A percentile compares a stretch with the other conserved stretches of the same genome.
These are phyloP conservation scores for Myopa tessellatipennis DNA, from an alignment of 2,888 invertebrate species.

Conservation along the genomic window DNA sequence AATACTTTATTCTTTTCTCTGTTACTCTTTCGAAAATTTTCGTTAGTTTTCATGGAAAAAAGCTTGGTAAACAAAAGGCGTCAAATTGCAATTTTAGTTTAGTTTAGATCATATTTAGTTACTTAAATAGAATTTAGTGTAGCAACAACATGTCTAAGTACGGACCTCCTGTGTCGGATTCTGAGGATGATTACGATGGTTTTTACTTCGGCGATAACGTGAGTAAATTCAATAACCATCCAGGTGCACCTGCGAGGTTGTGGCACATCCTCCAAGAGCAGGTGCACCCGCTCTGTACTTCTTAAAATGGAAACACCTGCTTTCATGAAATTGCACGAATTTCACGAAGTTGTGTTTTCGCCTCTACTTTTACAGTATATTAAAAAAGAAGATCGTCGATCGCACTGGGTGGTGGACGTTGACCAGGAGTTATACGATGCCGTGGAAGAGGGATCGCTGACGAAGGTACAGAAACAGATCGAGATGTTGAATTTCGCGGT, in stretches of 20 bases:
- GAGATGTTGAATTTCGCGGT: conserved; percentile 48
- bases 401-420: conserved; percentile 38
- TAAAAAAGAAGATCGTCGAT: conserved; percentile 35
- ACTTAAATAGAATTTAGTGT: background rate
- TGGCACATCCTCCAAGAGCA: conserved; percentile 20
- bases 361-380: conserved; percentile 24
- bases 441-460: conserved; percentile 53
- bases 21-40: background rate
- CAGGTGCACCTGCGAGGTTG: background rate
- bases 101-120: background rate
- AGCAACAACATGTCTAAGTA: conserved; percentile 49
- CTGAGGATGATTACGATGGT: conserved; percentile 64
- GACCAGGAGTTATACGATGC: conserved; percentile 55
- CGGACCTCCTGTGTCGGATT: conserved; percentile 60
- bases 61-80: conserved; percentile 19
- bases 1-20: background rate
- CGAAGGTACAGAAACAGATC: conserved; percentile 52
- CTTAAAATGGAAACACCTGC: too few species aligned
- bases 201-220: conserved; percentile 62
- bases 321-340: too few species aligned
- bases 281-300: background rate
- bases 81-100: background rate
- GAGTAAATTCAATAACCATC: conserved; percentile 38
- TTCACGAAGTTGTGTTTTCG: too few species aligned
- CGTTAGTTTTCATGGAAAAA: conserved; percentile 6